Base-by-base conservation (phyloP, 2,888 invertebrate species). In the Zaprionus obscuricornis region DNA sequence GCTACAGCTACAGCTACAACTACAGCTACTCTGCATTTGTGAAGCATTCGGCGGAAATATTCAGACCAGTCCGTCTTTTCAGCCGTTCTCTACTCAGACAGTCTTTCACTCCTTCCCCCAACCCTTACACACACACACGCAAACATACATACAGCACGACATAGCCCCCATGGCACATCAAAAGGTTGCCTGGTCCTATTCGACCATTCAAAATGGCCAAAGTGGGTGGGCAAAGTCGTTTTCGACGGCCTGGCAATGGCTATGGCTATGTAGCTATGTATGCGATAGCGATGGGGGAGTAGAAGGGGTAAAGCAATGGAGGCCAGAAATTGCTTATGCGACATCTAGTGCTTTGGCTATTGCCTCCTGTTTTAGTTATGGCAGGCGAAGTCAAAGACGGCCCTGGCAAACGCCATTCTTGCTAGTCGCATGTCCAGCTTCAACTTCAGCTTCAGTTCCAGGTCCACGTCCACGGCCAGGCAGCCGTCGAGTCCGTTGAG, bases 1-100 rank as follows among this genome's bases (percentile, higher is more conserved):
- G n/a, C n/a, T n/a, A n/a, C n/a, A n/a, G n/a, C n/a, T n/a, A n/a
- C n/a, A n/a, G n/a, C n/a, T n/a, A 66, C 63, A 51, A 51, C 68
- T 51, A 52, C 50, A 65, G 67, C 82, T 76, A 67, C 83, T 85
- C 76, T 76, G 72, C 75, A 77, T 85, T 83, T 85, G 70, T 62
- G 66, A 81, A 81, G 82, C 81, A 78, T 78, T 83, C 74, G 82
- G 75, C 75, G 86, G 77, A 88, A 84, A 88, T 84, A 77, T 74
- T 87, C 74, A 75, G 76, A 69, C 74, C 66, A 67, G 66, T 69
- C 68, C 65, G 81, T 66, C 82, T 86, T 74, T 82, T 85, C 65
- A 84, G 57, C 59, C 58, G 33, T 45, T 20, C 64, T 43, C 47
- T 57, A 43, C 67, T 52, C 54, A 43, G 45, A 31, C 64, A 50